Evolutionary conservation across 2,797 vertebrate genomes (phyloP), one percentile per base, ranked within the genome.

Genomic region (Antennarius maculatus): DNA sequence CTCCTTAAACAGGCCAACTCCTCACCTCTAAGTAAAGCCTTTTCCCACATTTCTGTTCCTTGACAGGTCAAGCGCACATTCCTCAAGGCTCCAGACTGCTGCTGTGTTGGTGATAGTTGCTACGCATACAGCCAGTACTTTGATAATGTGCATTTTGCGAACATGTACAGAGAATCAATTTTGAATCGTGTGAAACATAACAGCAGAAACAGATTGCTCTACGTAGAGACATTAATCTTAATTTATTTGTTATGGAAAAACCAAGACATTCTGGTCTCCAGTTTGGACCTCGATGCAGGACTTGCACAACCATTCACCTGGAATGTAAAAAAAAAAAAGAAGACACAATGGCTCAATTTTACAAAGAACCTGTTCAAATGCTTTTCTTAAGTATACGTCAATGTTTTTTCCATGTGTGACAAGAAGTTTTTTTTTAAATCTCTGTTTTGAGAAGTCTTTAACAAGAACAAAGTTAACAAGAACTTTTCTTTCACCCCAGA

Each of bases 41-140:
- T 61, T 66, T 8, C 29, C 50, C 56, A 37, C 43, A 56, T 80
- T 63, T 77, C 55, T 66, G 5, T 41, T 64, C 60, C 54, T 37
- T 74, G 27, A 77, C 66, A 78, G 71, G 71, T 66, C 78, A 69
- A 65, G 59, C 18, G 8, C 50, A 45, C 58, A 69, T 47, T 70
- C 54, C 59, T 63, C 9, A 8, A 46, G 49, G 61, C 76, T 60
- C 52, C 51, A 66, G 47, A 41, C 59, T 37, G 17, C 57, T 61
- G 48, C 56, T 41, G 23, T 34, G 39, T 65, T 54, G 69, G 18
- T 53, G 23, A 76, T 27, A 43, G 28, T 10, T 56, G 13, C 37
- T 34, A 15, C 23, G 28, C 27, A 31, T 10, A 28, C 17, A 12
- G 14, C n/a, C 29, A 23, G 7, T 34, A 54, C 27, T 29, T 54